Evolutionary conservation across 2,113 vertebrate species (phyloP).

Genomic region (Bagarius yarrelli): DNA sequence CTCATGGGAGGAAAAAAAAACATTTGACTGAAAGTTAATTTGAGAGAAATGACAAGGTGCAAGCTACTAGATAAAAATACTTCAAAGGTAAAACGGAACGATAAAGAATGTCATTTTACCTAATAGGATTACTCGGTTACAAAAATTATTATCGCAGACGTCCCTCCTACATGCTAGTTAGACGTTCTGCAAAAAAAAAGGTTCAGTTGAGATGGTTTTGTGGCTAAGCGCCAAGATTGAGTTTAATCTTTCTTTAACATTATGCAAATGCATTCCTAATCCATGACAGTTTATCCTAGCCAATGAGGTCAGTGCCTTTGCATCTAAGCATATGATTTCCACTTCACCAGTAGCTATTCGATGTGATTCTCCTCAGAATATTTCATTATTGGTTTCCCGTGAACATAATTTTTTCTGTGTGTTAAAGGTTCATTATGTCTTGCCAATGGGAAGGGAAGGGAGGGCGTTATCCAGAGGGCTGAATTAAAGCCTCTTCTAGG

Average conservation of each 20-base stretch:
- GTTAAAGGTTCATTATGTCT: constrained; percentile 42
- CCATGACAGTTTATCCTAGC: constrained; percentile 49
- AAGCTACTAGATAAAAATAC: constrained; percentile 43
- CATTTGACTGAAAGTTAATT: constrained; percentile 31
- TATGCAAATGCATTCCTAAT: constrained; percentile 58
- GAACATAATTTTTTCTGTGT: constrained; percentile 11
- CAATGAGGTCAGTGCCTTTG: constrained; percentile 54
- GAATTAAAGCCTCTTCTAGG: background rate
- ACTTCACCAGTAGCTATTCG: constrained; percentile 39
- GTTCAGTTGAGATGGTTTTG: constrained; percentile 47
- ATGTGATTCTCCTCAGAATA: constrained; percentile 34
- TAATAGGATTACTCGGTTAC: constrained; percentile 53
- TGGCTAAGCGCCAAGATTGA: constrained; percentile 25
- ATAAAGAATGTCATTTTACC: constrained; percentile 40
- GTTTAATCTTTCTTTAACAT: constrained; percentile 45
- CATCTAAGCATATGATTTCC: constrained; percentile 42
- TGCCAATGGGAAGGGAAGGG: constrained; percentile 5
- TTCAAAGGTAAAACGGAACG: constrained; percentile 56
- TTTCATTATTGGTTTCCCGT: constrained; percentile 20
- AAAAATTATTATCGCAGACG: constrained; percentile 51
- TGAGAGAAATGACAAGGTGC: constrained; percentile 33
- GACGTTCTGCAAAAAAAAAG: constrained; percentile 20
- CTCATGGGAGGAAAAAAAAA: constrained; percentile 33
- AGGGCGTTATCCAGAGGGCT: background rate
- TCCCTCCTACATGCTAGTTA: constrained; percentile 39